A percentile compares a stretch with the other conserved stretches of the same genome.
Conservation (phyloP, 2,113 vertebrate species). For the Quiscalus mexicanus region DNA sequence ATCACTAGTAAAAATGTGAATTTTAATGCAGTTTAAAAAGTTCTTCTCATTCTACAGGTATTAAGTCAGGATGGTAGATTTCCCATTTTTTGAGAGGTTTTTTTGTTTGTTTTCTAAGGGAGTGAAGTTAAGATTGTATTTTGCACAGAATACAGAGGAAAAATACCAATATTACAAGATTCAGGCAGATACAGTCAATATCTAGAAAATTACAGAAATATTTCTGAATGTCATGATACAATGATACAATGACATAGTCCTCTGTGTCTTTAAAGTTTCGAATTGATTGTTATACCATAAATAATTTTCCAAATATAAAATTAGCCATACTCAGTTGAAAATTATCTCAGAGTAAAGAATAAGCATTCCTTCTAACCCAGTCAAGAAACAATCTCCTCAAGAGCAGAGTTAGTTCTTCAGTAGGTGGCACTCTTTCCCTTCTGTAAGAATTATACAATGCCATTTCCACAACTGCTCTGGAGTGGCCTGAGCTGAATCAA, state of each 20-base stretch:
- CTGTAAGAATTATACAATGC: not conserved
- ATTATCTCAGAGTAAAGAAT: not conserved
- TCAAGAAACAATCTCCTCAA: not conserved
- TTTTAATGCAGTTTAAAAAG: not conserved
- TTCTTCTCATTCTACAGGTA: not conserved
- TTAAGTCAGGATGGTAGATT: not conserved
- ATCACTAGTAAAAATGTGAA: not conserved
- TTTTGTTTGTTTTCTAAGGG: not conserved
- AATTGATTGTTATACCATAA: not conserved
- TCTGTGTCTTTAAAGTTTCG: not conserved
- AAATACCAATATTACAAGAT: not conserved
- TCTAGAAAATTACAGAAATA: not conserved
- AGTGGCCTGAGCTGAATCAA: not conserved
- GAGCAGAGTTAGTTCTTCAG: not conserved
- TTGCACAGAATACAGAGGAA: not conserved
- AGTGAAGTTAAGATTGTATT: not conserved
- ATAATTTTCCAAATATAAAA: not conserved
- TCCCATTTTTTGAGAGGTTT: fast-evolving
- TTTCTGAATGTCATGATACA: not conserved
- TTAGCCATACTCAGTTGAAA: not conserved
- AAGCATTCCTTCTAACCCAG: not conserved
- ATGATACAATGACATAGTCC: not conserved
- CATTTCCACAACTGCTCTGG: not conserved
- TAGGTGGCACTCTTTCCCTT: conserved; percentile 57
- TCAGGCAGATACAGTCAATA: not conserved